Percentiles rank a stretch among this genome's conserved stretches.
These are phyloP conservation scores for Lagocephalus sceleratus DNA, from an alignment of 2,797 vertebrate genomes.

Conservation along the genomic window DNA sequence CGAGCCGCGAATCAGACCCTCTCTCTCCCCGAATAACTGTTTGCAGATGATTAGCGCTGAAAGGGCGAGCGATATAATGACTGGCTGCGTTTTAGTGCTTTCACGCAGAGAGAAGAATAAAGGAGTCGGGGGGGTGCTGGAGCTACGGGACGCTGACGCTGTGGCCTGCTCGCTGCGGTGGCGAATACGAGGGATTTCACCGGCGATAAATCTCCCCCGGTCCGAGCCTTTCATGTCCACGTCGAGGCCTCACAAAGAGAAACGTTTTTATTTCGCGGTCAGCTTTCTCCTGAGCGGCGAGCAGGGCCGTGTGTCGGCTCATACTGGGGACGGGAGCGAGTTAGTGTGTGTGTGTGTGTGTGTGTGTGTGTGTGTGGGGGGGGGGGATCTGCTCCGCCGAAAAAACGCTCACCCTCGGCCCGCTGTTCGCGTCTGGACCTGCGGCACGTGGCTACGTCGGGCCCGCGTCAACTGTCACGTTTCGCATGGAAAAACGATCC, in stretches of 20 bases:
- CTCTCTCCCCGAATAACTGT: slow-evolving; percentile 4
- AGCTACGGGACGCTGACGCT: background rate
- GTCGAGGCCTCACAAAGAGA: slow-evolving; percentile 52
- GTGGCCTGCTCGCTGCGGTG: no score
- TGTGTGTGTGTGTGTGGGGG: no score
- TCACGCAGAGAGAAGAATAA: background rate
- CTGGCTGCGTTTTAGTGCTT: background rate
- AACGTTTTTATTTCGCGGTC: slow-evolving; percentile 63
- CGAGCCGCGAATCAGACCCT: slow-evolving; percentile 21
- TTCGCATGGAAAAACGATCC: slow-evolving; percentile 30
- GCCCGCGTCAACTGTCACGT: slow-evolving; percentile 28
- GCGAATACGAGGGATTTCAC: background rate
- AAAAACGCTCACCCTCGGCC: no score
- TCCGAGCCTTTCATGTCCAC: slow-evolving; percentile 37
- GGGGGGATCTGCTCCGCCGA: no score
- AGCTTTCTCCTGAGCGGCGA: slow-evolving; percentile 56
- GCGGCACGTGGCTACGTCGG: slow-evolving; percentile 5
- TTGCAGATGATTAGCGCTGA: slow-evolving; percentile 22
- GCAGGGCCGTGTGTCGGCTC: no score
- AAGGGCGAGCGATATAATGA: background rate
- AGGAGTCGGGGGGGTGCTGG: background rate
- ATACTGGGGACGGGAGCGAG: no score
- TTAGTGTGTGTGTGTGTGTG: no score
- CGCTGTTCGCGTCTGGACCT: slow-evolving; percentile 23
- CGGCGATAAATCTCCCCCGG: slow-evolving; percentile 48